These are phyloP conservation scores for Xiphorhynchus elegans DNA, from an alignment of 2,113 vertebrate species.

Conservation along the genomic window DNA sequence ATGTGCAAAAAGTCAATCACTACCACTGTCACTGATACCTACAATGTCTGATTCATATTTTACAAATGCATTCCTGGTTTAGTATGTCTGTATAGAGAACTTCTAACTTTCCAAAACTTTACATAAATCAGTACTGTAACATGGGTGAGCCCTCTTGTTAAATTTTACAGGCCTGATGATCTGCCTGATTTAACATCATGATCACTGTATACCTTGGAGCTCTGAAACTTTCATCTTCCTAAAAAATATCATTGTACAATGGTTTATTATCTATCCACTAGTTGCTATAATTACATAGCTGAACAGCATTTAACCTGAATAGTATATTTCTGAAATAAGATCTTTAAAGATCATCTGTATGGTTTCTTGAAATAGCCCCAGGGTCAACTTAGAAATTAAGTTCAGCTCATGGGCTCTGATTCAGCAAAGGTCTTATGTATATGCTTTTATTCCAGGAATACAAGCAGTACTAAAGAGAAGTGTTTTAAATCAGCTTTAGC, in stretches of 20 bases:
- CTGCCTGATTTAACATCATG: neutral
- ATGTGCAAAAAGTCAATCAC: neutral
- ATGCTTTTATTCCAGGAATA: neutral
- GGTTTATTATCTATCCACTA: neutral
- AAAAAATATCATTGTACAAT: neutral
- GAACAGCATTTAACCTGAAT: neutral
- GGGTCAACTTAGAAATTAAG: slow-evolving; percentile 27
- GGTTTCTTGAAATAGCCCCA: neutral
- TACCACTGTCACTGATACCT: neutral
- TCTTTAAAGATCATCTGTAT: neutral
- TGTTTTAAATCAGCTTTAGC: slow-evolving; percentile 30
- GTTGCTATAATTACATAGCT: neutral
- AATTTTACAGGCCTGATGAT: neutral
- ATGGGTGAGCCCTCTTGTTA: neutral
- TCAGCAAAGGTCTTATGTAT: neutral
- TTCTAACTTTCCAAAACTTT: neutral
- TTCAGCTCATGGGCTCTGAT: neutral
- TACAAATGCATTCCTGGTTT: neutral
- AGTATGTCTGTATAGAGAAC: neutral
- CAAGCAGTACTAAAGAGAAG: neutral
- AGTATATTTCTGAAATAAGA: slow-evolving; percentile 8
- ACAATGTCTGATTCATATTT: neutral
- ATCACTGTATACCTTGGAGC: neutral
- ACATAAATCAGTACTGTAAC: neutral
- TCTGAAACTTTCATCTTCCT: neutral